Conservation (phyloP, 2,797 vertebrate species). For the Pygocentrus nattereri region DNA sequence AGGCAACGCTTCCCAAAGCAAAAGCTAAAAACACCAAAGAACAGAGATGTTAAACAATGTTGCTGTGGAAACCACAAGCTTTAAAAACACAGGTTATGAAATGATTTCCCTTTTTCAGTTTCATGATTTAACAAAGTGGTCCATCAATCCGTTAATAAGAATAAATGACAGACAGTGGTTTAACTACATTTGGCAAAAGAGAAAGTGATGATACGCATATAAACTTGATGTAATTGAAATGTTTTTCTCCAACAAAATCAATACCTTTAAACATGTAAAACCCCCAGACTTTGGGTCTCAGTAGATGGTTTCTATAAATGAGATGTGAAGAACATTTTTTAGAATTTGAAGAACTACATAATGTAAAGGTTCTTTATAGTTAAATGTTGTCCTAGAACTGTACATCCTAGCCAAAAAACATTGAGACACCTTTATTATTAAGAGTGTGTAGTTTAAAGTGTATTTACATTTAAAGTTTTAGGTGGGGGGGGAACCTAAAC, state of each 20-base stretch:
- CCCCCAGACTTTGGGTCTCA: no score
- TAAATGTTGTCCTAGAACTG: neutral
- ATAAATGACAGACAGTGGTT: neutral
- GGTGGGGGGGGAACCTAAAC: neutral
- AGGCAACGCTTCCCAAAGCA: constrained; percentile 15
- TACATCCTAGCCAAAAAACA: neutral
- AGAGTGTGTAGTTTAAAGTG: neutral
- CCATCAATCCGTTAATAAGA: neutral
- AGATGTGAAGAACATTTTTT: neutral
- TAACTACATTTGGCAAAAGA: neutral
- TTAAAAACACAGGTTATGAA: neutral
- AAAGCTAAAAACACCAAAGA: neutral
- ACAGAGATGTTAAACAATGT: neutral
- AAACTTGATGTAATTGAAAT: no score
- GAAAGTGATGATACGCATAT: neutral
- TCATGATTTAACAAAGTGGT: constrained; percentile 2
- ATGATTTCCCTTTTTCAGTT: neutral
- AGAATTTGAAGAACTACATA: neutral
- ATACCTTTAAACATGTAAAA: no score
- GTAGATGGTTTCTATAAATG: neutral
- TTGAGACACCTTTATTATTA: neutral
- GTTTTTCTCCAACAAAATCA: no score
- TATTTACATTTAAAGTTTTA: no score
- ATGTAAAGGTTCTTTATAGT: neutral
- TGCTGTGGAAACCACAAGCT: neutral